A percentile compares a stretch with the other conserved stretches of the same genome.
Evolutionary conservation across 2,113 vertebrate species (phyloP).

Genomic region (Oxyruncus cristatus): DNA sequence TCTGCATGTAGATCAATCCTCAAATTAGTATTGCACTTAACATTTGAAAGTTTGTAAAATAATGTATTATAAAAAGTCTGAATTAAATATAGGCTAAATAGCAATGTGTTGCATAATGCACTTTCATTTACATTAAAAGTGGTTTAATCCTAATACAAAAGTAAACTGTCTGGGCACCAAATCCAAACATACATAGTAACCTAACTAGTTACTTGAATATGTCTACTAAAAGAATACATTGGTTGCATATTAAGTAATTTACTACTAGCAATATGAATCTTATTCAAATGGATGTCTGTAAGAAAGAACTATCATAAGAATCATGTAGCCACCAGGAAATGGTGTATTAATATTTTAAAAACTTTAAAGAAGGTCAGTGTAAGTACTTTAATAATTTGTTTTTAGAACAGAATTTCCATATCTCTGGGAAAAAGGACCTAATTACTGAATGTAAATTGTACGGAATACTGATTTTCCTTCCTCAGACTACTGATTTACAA

Average conservation of each 20-base stretch:
- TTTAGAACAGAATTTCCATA: not conserved
- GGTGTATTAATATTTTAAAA: not conserved
- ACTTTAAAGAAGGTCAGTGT: not conserved
- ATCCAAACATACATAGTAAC: not conserved
- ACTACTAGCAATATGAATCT: not conserved
- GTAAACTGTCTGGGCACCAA: not conserved
- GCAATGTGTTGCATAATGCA: not conserved
- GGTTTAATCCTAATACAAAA: not conserved
- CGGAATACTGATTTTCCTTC: not conserved
- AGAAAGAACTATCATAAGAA: not conserved
- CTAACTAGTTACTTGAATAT: not conserved
- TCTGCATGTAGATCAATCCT: not conserved
- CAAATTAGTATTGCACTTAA: not conserved
- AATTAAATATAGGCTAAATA: not conserved
- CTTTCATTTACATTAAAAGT: not conserved
- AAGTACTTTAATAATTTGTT: not conserved
- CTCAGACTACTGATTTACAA: slow-evolving; percentile 32
- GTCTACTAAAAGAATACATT: not conserved
- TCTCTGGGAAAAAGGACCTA: not conserved
- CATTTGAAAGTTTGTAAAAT: not conserved
- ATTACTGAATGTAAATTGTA: slow-evolving; percentile 40
- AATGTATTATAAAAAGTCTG: not conserved
- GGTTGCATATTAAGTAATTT: not conserved
- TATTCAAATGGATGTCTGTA: not conserved
- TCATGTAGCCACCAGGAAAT: not conserved